Evolutionary conservation across 2,797 vertebrate species (phyloP).

Genomic region (Euthynnus affinis): DNA sequence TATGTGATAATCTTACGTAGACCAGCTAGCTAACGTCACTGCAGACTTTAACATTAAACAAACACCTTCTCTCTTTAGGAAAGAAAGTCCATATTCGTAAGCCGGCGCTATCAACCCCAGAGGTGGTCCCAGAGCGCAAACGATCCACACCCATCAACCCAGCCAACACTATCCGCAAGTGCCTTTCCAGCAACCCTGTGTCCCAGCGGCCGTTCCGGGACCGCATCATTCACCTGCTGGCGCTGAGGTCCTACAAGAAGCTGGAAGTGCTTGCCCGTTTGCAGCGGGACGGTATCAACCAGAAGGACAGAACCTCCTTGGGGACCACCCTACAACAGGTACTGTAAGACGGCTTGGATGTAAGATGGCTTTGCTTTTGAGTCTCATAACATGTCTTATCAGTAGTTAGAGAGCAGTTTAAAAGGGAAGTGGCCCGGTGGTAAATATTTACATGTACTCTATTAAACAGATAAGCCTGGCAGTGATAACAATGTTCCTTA

Average conservation of each 20-base stretch:
- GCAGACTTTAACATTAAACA: neutral
- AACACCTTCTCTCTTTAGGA: conserved; percentile 75
- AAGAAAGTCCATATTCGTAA: conserved; percentile 90
- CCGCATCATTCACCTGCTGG: conserved; percentile 93
- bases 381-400: neutral
- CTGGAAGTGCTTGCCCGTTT: conserved; percentile 92
- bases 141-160: conserved; percentile 93
- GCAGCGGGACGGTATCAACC: conserved; percentile 92
- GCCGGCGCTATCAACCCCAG: conserved; percentile 84
- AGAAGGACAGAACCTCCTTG: conserved; percentile 92
- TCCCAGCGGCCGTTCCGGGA: conserved; percentile 90
- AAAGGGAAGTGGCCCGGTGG: neutral
- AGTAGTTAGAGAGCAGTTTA: neutral
- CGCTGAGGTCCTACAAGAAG: conserved; percentile 93
- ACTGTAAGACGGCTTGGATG: neutral
- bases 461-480: neutral
- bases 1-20: neutral
- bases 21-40: neutral
- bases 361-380: neutral
- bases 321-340: conserved; percentile 92
- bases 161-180: conserved; percentile 90
- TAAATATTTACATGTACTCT: neutral
- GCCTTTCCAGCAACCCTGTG: conserved; percentile 85
- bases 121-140: conserved; percentile 90
- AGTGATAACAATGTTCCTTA: neutral